Percentiles rank a stretch among this genome's conserved stretches.
These are phyloP conservation scores for Plestiodon gilberti DNA, from an alignment of 2,113 vertebrate species.

Conservation along the genomic window DNA sequence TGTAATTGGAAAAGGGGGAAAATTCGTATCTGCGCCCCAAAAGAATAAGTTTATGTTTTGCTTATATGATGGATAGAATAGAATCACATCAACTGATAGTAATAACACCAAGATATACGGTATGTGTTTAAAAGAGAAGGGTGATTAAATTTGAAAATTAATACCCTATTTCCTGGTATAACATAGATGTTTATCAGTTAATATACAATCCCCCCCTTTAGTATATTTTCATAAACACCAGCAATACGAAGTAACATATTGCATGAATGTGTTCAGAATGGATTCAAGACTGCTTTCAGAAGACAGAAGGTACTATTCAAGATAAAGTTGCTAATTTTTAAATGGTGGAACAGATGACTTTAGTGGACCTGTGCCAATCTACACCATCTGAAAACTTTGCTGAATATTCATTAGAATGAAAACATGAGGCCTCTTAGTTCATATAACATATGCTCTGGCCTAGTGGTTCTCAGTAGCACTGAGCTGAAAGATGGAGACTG, in stretches of 20 bases:
- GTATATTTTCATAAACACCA: not conserved
- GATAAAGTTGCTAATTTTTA: conserved; percentile 15
- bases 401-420: conserved; percentile 61
- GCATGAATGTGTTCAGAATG: conserved; percentile 28
- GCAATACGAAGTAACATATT: not conserved
- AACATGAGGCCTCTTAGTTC: conserved; percentile 61
- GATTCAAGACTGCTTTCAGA: conserved; percentile 37
- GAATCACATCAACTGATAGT: not conserved
- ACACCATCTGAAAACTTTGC: conserved; percentile 56
- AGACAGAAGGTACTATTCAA: conserved; percentile 37
- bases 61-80: not conserved
- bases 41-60: not conserved
- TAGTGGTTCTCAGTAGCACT: not conserved
- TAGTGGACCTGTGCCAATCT: conserved; percentile 42
- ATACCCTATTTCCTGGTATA: not conserved
- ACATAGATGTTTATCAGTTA: not conserved
- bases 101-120: too few relatives aligned
- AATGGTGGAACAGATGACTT: conserved; percentile 39
- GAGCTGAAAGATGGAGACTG: not conserved
- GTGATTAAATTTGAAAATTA: conserved; percentile 9
- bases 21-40: not conserved
- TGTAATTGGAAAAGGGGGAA: not conserved
- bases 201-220: conserved; percentile 9
- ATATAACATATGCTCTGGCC: conserved; percentile 15
- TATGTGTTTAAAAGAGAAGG: too few relatives aligned